phyloP scores from a whole-genome alignment of 2,797 vertebrate species.

The Micrastur ruficollis region DNA sequence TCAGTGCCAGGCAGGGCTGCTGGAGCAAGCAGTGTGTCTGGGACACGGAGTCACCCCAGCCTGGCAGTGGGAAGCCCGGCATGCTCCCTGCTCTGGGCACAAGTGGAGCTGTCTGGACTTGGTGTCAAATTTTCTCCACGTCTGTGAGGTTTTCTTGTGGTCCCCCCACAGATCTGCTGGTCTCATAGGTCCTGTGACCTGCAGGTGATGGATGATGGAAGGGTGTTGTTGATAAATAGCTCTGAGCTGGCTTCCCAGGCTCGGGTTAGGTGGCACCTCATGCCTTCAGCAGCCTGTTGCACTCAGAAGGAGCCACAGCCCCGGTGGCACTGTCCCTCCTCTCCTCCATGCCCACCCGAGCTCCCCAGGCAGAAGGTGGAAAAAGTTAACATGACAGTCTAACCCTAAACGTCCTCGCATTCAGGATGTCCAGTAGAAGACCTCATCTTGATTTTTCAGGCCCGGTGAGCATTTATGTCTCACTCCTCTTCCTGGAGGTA shows the following conservation, averaged over 20 bases:
- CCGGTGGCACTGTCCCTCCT: background rate
- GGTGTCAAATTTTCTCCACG: background rate
- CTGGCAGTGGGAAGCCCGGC: background rate
- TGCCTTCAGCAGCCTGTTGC: background rate
- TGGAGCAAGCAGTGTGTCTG: accelerated
- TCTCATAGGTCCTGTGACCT: background rate
- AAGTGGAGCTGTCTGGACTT: background rate
- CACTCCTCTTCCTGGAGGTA: background rate
- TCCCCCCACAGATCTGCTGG: background rate
- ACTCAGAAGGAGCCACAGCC: background rate
- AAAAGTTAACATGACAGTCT: background rate
- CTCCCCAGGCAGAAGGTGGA: background rate
- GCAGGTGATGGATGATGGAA: background rate
- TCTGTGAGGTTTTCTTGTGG: background rate
- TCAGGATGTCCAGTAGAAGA: background rate
- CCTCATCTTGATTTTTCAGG: background rate
- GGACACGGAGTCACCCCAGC: accelerated
- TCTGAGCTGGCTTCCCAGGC: background rate
- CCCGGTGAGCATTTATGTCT: background rate
- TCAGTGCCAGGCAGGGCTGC: background rate
- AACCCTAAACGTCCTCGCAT: background rate
- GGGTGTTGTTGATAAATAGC: accelerated
- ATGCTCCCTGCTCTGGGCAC: background rate
- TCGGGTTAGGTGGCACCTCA: background rate
- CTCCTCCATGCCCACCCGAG: background rate